These are phyloP conservation scores for Chiloscyllium plagiosum DNA, from an alignment of 2,113 vertebrate genomes.

Conservation along the genomic window DNA sequence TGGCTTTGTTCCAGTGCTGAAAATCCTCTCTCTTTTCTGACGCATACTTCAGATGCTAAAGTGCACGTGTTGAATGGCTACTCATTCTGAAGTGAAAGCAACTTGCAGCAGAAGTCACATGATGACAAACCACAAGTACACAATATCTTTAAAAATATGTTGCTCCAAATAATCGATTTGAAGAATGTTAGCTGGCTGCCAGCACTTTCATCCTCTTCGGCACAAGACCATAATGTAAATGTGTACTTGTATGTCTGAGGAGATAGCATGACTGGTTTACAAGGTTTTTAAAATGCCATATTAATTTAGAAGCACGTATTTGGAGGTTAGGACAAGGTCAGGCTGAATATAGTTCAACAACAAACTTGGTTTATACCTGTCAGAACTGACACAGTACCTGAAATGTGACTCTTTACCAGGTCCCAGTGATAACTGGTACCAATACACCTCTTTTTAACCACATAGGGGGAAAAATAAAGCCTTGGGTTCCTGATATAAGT, in stretches of 20 bases:
- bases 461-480: neutral
- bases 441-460: neutral
- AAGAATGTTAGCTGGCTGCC: neutral
- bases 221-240: neutral
- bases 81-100: too few species aligned
- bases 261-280: neutral
- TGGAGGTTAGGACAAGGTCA: neutral
- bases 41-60: too few species aligned
- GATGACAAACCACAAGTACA: too few species aligned
- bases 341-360: too few species aligned
- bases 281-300: neutral
- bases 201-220: neutral
- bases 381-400: neutral
- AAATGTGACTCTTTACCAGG: neutral
- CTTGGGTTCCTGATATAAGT: neutral
- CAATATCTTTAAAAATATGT: too few species aligned
- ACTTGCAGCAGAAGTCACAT: too few species aligned
- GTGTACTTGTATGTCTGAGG: neutral
- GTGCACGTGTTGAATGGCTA: too few species aligned
- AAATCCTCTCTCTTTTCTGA: too few species aligned
- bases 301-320: neutral
- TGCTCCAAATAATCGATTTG: neutral
- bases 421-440: neutral
- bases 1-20: too few species aligned
- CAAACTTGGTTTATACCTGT: neutral